Percentiles rank a stretch among this genome's conserved stretches.
Evolutionary conservation across 2,888 invertebrate species (phyloP).

Genomic region (Drosophila kuntzei): DNA sequence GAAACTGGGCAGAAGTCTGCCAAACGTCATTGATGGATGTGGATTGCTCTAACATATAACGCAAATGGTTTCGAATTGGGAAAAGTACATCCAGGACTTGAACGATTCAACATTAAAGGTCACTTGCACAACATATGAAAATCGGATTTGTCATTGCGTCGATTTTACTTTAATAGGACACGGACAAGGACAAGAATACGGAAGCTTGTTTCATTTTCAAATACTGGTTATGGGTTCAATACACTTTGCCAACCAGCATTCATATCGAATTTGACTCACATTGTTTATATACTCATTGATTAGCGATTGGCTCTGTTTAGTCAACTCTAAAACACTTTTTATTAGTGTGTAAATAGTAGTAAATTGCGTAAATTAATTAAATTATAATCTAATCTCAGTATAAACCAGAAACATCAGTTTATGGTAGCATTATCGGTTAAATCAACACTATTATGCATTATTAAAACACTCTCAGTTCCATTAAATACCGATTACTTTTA

Average conservation of each 20-base stretch:
- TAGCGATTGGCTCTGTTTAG: constrained; percentile 4
- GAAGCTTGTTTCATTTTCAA: constrained; percentile 1
- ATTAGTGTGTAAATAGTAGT: neutral
- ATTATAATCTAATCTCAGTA: constrained; percentile 3
- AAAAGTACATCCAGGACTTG: constrained; percentile 3
- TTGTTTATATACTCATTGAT: constrained; percentile 3
- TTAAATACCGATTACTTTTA: neutral
- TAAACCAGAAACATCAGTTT: neutral
- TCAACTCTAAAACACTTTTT: neutral
- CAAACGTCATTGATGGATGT: constrained; percentile 5
- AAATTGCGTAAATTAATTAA: constrained; percentile 22
- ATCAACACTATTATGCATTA: neutral
- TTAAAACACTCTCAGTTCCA: neutral
- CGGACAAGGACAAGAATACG: constrained; percentile 9
- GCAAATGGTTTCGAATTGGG: constrained; percentile 17
- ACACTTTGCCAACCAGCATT: constrained; percentile 20
- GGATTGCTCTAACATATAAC: constrained; percentile 15
- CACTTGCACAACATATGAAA: constrained; percentile 22
- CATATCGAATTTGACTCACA: neutral
- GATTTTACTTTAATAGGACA: constrained; percentile 13
- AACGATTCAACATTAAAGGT: neutral
- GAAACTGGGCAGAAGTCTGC: constrained; percentile 1
- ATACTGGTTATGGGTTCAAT: constrained; percentile 29
- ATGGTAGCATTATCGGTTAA: neutral
- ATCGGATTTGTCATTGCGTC: constrained; percentile 26